Evolutionary conservation across 2,113 vertebrate species (phyloP).

Genomic region (Polypterus senegalus): DNA sequence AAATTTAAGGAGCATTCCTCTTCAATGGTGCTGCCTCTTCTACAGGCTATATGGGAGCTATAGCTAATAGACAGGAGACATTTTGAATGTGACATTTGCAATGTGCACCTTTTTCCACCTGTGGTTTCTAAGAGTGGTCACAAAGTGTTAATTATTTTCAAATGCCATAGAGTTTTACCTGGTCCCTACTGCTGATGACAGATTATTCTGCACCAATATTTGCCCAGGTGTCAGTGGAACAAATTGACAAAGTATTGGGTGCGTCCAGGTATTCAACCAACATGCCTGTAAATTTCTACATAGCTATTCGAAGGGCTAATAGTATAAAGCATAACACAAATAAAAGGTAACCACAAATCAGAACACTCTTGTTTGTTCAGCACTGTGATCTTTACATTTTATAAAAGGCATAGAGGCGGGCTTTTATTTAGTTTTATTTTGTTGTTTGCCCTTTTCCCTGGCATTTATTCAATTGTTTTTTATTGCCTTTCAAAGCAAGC

Average conservation of each 20-base stretch:
- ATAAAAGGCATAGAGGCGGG: background rate
- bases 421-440: conserved; percentile 1
- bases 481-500: too few relatives aligned
- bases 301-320: conserved; percentile 41
- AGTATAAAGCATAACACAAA: conserved; percentile 38
- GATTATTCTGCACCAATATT: conserved; percentile 60
- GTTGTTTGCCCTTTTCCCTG: too few relatives aligned
- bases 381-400: conserved; percentile 8
- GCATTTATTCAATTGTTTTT: too few relatives aligned
- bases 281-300: conserved; percentile 36
- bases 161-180: conserved; percentile 51
- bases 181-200: conserved; percentile 65
- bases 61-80: too few relatives aligned
- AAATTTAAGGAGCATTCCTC: too few relatives aligned
- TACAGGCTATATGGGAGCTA: too few relatives aligned
- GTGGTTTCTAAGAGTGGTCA: too few relatives aligned
- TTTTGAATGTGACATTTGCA: too few relatives aligned
- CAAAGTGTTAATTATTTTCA: conserved; percentile 51
- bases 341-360: conserved; percentile 45
- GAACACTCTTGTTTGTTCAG: conserved; percentile 20
- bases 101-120: too few relatives aligned
- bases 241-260: conserved; percentile 51
- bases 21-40: too few relatives aligned
- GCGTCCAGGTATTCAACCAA: conserved; percentile 41
- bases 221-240: conserved; percentile 65